Conservation (phyloP, 2,888 invertebrate genomes). For the Epinotia ramella region DNA sequence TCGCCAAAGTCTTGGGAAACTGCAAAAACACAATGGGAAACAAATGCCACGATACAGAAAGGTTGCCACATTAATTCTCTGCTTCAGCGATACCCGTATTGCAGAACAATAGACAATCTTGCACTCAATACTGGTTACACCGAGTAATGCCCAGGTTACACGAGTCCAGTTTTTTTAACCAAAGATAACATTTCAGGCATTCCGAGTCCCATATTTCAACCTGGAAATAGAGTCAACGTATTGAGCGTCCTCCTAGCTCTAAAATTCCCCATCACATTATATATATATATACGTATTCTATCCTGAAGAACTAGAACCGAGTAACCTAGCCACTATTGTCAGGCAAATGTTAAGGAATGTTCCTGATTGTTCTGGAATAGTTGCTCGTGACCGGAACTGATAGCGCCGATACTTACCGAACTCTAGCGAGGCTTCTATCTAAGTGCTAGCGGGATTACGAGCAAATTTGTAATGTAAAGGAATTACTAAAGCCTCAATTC, state of each 20-base stretch:
- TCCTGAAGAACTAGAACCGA: not conserved
- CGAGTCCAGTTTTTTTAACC: conserved; percentile 8
- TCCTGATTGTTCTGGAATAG: conserved; percentile 57
- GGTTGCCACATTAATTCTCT: conserved; percentile 37
- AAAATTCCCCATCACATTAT: not conserved
- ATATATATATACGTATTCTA: not conserved
- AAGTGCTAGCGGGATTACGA: conserved; percentile 1
- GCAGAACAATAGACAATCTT: conserved; percentile 65
- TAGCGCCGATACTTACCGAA: conserved; percentile 51
- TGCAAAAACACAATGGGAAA: conserved; percentile 41
- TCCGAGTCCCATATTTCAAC: not conserved
- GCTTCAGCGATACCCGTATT: conserved; percentile 46
- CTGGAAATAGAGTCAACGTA: not conserved
- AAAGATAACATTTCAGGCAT: not conserved
- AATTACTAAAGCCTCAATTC: conserved; percentile 6
- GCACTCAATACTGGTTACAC: conserved; percentile 52
- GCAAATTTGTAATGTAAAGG: conserved; percentile 6
- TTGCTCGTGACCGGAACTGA: conserved; percentile 57
- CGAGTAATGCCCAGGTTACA: conserved; percentile 56
- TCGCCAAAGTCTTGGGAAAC: conserved; percentile 31
- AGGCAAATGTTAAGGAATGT: conserved; percentile 58
- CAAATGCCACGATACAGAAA: conserved; percentile 40
- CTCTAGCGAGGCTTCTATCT: not conserved
- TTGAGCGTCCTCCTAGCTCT: not conserved
- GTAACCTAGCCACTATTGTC: conserved; percentile 1